phyloP scores from a whole-genome alignment of 2,797 vertebrate species.

The Carduelis carduelis region DNA sequence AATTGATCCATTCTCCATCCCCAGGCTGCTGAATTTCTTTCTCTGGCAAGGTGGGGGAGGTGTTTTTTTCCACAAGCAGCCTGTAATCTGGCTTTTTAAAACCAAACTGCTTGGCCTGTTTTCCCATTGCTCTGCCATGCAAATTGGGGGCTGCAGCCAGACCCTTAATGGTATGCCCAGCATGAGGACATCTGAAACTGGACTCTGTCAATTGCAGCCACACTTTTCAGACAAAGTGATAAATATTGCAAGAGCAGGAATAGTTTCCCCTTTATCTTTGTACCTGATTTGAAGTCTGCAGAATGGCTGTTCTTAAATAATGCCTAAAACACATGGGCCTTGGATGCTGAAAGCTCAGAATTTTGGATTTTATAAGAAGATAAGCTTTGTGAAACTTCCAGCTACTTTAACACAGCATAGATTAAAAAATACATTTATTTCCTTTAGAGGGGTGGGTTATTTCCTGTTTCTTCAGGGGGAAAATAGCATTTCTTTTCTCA shows the following conservation, averaged over 20 bases:
- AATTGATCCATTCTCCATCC: constrained; percentile 24
- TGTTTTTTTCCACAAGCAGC: not conserved
- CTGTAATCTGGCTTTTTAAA: not conserved
- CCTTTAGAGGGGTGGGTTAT: not conserved
- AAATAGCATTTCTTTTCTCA: not conserved
- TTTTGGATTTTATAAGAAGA: not conserved
- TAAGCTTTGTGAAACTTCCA: not conserved
- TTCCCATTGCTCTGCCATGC: not conserved
- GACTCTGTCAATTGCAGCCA: not conserved
- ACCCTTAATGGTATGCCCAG: not conserved
- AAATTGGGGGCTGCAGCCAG: not conserved
- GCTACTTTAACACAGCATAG: not conserved
- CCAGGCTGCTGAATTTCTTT: constrained; percentile 21
- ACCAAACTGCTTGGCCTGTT: not conserved
- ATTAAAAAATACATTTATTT: not conserved
- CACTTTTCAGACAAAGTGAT: not conserved
- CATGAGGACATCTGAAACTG: not conserved
- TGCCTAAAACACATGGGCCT: not conserved
- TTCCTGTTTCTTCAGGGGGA: not conserved
- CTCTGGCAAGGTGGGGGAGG: constrained; percentile 17
- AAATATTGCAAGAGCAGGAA: not conserved
- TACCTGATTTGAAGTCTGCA: not conserved
- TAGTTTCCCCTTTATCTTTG: not conserved
- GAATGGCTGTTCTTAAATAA: not conserved
- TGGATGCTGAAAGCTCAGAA: not conserved